phyloP scores from a whole-genome alignment of 1,140 invertebrate genomes.

The Trachymyrmex septentrionalis region DNA sequence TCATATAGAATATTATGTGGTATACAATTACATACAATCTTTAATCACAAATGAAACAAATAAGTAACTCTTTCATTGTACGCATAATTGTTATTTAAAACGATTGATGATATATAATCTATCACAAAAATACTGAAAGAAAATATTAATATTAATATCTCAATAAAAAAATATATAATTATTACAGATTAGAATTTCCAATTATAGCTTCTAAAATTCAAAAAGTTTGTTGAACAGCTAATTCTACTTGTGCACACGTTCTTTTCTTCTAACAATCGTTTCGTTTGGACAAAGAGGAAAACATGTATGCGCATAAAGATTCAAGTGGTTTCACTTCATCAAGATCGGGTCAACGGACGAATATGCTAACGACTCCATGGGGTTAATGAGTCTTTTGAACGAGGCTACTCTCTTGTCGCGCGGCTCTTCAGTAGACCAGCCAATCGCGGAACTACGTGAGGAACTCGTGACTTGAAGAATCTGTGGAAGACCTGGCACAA shows the following conservation, averaged over 20 bases:
- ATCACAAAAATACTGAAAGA: background rate
- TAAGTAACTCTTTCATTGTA: background rate
- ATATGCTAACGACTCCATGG: slow-evolving; percentile 78
- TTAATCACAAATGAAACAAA: background rate
- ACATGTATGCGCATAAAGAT: slow-evolving; percentile 77
- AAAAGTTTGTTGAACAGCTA: slow-evolving; percentile 6
- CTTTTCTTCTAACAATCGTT: slow-evolving; percentile 70
- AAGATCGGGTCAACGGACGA: slow-evolving; percentile 71
- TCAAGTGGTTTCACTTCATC: slow-evolving; percentile 68
- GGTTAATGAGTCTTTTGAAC: slow-evolving; percentile 79
- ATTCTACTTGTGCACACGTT: slow-evolving; percentile 2
- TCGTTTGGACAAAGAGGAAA: background rate
- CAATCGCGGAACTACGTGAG: slow-evolving; percentile 55
- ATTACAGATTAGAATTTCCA: background rate
- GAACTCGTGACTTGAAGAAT: slow-evolving; percentile 54
- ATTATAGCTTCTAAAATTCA: background rate
- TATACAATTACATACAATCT: background rate
- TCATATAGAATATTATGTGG: background rate
- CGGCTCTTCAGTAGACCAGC: slow-evolving; percentile 30
- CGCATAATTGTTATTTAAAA: background rate
- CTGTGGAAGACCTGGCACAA: slow-evolving; percentile 20
- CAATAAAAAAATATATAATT: slow-evolving; percentile 50
- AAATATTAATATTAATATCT: background rate
- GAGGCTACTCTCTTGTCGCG: slow-evolving; percentile 57
- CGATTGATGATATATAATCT: background rate